Percentiles rank a stretch among this genome's conserved stretches.
These are phyloP conservation scores for Agrenia bidenticulata DNA, from an alignment of 2,888 invertebrate genomes.

Conservation along the genomic window DNA sequence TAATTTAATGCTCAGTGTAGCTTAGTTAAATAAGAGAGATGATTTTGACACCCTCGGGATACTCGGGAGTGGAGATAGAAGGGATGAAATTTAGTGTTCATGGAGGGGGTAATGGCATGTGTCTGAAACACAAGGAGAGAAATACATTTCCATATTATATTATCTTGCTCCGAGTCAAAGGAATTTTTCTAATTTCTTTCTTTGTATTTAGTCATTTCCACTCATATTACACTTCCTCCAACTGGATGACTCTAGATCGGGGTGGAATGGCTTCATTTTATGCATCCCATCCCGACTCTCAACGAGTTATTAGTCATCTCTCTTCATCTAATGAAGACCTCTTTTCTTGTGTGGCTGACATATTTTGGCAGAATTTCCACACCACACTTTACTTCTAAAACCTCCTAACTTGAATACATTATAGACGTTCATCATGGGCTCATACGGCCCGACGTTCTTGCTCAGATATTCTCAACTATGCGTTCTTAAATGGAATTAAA, in stretches of 20 bases:
- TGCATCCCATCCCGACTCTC: neutral
- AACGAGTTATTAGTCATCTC: constrained; percentile 4
- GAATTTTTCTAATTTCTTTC: constrained; percentile 25
- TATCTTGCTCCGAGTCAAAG: constrained; percentile 4
- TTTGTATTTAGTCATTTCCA: constrained; percentile 19
- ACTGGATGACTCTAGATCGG: neutral
- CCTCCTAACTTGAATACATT: too few species aligned
- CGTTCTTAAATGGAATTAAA: too few species aligned
- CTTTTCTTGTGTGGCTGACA: constrained; percentile 17
- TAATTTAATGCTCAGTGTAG: neutral
- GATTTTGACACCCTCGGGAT: constrained; percentile 17
- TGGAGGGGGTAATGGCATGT: constrained; percentile 9
- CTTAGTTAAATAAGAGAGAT: constrained; percentile 6
- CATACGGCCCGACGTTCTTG: too few species aligned
- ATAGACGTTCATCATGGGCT: too few species aligned
- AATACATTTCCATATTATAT: constrained; percentile 10
- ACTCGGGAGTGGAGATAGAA: neutral
- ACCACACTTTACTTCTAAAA: too few species aligned
- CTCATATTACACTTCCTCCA: neutral
- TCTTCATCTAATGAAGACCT: constrained; percentile 10
- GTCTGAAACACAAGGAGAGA: constrained; percentile 5
- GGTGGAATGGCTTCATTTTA: constrained; percentile 1
- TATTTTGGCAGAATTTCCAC: constrained; percentile 15
- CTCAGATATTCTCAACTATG: neutral
- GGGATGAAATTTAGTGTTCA: neutral